These are phyloP conservation scores for Pardalotus punctatus DNA, from an alignment of 2,113 vertebrate species.

Conservation along the genomic window DNA sequence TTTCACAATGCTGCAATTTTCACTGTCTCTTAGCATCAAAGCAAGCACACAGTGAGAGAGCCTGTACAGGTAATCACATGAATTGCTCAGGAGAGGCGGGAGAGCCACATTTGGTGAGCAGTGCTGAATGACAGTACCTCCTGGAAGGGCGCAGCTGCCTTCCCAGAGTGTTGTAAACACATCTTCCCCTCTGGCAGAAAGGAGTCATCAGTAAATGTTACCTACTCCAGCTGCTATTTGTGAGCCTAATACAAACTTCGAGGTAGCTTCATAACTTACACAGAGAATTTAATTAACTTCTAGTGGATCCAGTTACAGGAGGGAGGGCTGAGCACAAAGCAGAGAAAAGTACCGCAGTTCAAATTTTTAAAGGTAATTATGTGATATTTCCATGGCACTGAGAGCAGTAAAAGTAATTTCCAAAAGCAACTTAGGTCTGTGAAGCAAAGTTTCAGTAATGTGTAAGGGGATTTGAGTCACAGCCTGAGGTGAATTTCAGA, in stretches of 20 bases:
- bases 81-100: background rate
- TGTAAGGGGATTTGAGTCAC: background rate
- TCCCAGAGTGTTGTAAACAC: background rate
- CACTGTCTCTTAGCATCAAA: conserved; percentile 2
- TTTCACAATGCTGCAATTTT: conserved; percentile 30
- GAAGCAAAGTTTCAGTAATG: background rate
- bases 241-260: background rate
- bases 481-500: background rate
- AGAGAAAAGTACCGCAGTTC: background rate
- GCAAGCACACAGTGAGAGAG: background rate
- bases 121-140: background rate
- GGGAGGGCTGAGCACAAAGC: background rate
- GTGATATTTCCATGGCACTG: background rate
- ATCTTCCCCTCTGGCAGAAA: background rate
- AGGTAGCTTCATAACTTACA: background rate
- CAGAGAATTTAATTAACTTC: background rate
- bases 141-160: background rate
- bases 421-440: background rate
- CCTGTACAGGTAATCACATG: background rate
- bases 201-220: background rate
- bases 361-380: background rate
- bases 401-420: background rate
- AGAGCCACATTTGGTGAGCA: background rate
- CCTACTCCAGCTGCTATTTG: background rate
- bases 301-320: background rate